A percentile compares a stretch with the other conserved stretches of the same genome.
Conservation (phyloP, 2,797 vertebrate species). For the Sebastes nivosus region DNA sequence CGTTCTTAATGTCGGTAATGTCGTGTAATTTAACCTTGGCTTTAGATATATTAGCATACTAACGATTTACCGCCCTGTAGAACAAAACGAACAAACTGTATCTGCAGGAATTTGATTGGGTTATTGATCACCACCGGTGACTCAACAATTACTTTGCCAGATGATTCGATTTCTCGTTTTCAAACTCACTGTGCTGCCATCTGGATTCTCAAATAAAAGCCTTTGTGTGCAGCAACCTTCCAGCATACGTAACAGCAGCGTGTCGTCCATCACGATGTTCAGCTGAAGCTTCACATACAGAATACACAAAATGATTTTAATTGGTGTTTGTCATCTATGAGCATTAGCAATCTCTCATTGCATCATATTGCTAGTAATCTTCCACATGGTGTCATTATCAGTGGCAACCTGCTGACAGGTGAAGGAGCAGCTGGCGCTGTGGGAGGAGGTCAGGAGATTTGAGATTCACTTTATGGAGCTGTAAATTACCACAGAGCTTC, state of each 20-base stretch:
- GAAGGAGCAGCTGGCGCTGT: conserved; percentile 36
- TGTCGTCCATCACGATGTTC: conserved; percentile 3
- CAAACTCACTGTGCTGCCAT: conserved; percentile 25
- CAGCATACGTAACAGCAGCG: conserved; percentile 18
- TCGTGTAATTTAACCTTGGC: conserved; percentile 27
- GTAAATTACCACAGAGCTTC: conserved; percentile 44
- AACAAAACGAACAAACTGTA: not conserved
- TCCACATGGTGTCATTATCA: conserved; percentile 41
- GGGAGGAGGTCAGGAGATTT: conserved; percentile 36
- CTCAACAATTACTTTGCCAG: conserved; percentile 50
- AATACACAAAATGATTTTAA: not conserved
- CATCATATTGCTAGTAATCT: conserved; percentile 17
- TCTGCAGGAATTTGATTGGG: conserved; percentile 21
- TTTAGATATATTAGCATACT: not conserved
- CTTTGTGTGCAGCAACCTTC: conserved; percentile 21
- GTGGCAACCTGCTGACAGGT: conserved; percentile 39
- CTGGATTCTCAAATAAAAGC: conserved; percentile 36
- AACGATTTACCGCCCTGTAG: not conserved
- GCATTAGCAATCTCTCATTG: not conserved
- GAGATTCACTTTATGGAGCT: conserved; percentile 42
- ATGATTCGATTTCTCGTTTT: conserved; percentile 33
- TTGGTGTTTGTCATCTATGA: not conserved
- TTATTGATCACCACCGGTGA: conserved; percentile 46
- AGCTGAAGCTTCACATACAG: not conserved
- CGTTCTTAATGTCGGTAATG: not conserved